Evolutionary conservation across 2,113 vertebrate species (phyloP), one percentile per base, ranked within the genome.

Genomic region (Pseudolaguvia tuberculata): DNA sequence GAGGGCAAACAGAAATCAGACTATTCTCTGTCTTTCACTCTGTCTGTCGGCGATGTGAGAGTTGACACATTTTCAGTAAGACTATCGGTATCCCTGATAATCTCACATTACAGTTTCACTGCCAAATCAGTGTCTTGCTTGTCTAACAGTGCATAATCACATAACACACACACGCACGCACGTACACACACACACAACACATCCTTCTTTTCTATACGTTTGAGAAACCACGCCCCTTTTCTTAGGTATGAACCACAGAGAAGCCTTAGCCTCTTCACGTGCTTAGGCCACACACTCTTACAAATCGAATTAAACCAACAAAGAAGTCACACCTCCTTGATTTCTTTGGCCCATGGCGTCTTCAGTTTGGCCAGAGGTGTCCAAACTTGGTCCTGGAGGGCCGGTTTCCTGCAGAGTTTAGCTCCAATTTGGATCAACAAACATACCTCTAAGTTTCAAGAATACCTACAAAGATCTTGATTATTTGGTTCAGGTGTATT

Each of bases 51-150:
- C 42, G 61, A 42, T 12, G 25, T 61, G 12, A 35, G 57, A 7
- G 39, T n/a, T 58, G 70, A 72, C 17, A 59, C 5, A 31, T 72
- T 27, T 72, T 55, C 55, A 58, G 56, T 20, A 72, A 42, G 45
- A 27, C 70, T 71, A 58, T 73, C 71, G 17, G 56, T 51, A 31
- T 73, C 25, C 18, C 56, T 51, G 42, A 61, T 59, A 51, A 61
- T 31, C 45, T 74, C 31, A 65, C 72, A 27, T 8, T 53, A 31
- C n/a, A 25, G 21, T 25, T 42, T 14, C 50, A 35, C 15, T 42
- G 72, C 48, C 72, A 63, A 59, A 51, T 48, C 59, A 53, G 59
- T 51, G 27, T 31, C 25, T 48, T 39, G 31, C 52, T 68, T 45
- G 29, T 25, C 65, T 23, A 42, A 71, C n/a, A 25, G 31, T 53